These are phyloP conservation scores for Harpalus rufipes DNA, from an alignment of 2,888 invertebrate species.

Conservation along the genomic window DNA sequence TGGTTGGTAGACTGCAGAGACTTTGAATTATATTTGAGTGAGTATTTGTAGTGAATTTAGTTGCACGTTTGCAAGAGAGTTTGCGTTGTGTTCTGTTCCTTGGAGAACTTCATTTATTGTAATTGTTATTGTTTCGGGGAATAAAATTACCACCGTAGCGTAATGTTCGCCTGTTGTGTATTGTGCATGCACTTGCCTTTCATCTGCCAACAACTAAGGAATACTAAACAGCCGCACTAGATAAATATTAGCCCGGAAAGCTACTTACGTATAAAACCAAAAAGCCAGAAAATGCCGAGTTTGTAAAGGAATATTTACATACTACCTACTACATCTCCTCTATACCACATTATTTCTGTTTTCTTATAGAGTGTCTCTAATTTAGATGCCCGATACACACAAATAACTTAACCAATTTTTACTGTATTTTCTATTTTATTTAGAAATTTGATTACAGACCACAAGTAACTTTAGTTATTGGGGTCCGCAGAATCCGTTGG, in stretches of 20 bases:
- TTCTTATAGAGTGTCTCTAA: too few relatives aligned
- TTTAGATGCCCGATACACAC: too few relatives aligned
- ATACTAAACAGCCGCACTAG: background rate
- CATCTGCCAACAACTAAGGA: background rate
- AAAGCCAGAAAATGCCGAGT: background rate
- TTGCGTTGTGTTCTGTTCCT: conserved; percentile 29
- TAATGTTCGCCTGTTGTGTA: background rate
- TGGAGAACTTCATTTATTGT: conserved; percentile 45
- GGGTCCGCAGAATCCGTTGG: too few relatives aligned
- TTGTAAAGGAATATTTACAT: too few relatives aligned
- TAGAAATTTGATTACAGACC: too few relatives aligned
- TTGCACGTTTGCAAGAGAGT: conserved; percentile 22
- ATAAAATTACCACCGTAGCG: conserved; percentile 34
- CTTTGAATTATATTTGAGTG: conserved; percentile 44
- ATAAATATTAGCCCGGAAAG: background rate
- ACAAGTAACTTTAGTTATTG: too few relatives aligned
- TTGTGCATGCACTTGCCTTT: conserved; percentile 5
- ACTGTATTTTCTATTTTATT: too few relatives aligned
- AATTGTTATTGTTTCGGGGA: conserved; percentile 45
- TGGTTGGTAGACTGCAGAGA: background rate
- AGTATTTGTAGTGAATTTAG: conserved; percentile 42
- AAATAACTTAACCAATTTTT: too few relatives aligned
- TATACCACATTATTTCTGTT: too few relatives aligned
- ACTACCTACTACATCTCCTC: too few relatives aligned
- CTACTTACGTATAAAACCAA: background rate